Evolutionary conservation across 2,797 vertebrate genomes (phyloP).

Genomic region (Octomys mimax): DNA sequence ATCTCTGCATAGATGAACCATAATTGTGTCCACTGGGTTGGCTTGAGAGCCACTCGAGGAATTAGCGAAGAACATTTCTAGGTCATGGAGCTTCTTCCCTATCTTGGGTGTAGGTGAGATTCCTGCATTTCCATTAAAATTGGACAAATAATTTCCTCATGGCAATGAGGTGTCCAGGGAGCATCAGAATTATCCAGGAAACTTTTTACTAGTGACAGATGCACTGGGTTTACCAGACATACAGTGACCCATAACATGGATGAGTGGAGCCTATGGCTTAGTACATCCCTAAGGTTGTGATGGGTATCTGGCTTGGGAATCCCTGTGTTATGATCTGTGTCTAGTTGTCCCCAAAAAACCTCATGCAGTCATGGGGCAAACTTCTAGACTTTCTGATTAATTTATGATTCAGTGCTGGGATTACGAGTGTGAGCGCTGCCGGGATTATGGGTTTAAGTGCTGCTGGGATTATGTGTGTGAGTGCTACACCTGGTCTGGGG

Average conservation of each 20-base stretch:
- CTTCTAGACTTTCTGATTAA: too few relatives aligned
- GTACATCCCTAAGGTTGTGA: not conserved
- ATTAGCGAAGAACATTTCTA: not conserved
- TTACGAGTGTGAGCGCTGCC: too few relatives aligned
- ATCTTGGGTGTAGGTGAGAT: not conserved
- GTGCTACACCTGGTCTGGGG: too few relatives aligned
- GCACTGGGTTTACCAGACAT: fast-evolving
- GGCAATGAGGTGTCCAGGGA: not conserved
- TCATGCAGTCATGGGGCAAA: too few relatives aligned
- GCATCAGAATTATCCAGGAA: not conserved
- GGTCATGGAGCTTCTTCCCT: not conserved
- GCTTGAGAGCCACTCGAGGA: not conserved
- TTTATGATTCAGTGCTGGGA: too few relatives aligned
- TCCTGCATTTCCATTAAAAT: not conserved
- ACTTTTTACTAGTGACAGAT: not conserved
- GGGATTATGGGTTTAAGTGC: too few relatives aligned
- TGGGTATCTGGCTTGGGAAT: not conserved
- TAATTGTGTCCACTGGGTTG: not conserved
- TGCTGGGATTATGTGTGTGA: too few relatives aligned
- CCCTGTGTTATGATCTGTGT: not conserved
- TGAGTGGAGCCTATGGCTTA: fast-evolving
- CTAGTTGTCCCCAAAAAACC: too few relatives aligned
- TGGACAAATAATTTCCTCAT: not conserved
- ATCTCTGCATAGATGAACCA: not conserved
- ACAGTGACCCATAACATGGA: not conserved